Evolutionary conservation across 2,888 invertebrate species (phyloP).

Genomic region (Myathropa florea): DNA sequence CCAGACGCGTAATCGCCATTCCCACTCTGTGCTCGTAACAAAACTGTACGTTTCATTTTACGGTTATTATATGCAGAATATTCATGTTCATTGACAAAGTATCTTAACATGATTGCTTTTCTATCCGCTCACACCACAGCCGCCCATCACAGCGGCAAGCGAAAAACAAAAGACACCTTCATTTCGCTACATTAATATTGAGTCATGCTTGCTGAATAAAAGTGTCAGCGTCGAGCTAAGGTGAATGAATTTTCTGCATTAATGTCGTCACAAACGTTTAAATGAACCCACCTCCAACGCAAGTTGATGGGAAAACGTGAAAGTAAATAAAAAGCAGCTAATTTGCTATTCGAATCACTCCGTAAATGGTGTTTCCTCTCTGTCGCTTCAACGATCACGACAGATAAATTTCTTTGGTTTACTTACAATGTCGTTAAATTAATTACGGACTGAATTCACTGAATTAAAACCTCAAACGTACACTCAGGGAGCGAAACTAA

Average conservation of each 20-base stretch:
- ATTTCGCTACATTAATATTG: conserved; percentile 20
- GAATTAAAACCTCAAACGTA: background rate
- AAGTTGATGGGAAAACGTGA: background rate
- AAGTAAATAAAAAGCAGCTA: conserved; percentile 1
- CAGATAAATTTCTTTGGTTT: conserved; percentile 1
- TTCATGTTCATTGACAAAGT: conserved; percentile 60
- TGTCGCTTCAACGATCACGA: background rate
- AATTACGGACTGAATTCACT: background rate
- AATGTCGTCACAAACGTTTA: conserved; percentile 13
- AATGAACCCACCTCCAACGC: background rate
- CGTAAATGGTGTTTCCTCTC: background rate
- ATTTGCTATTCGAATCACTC: conserved; percentile 13
- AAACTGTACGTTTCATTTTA: conserved; percentile 27
- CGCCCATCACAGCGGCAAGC: conserved; percentile 5
- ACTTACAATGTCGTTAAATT: background rate
- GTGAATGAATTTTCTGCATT: conserved; percentile 39
- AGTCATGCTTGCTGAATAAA: conserved; percentile 60
- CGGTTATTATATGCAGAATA: conserved; percentile 32
- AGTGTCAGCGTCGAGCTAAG: conserved; percentile 36
- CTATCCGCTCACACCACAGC: background rate
- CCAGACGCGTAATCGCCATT: background rate
- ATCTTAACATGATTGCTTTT: conserved; percentile 37
- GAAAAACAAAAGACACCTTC: conserved; percentile 9
- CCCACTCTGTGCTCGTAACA: background rate
- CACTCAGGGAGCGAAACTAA: background rate